These are phyloP conservation scores for Apamea sordens DNA, from an alignment of 2,888 invertebrate species.

Conservation along the genomic window DNA sequence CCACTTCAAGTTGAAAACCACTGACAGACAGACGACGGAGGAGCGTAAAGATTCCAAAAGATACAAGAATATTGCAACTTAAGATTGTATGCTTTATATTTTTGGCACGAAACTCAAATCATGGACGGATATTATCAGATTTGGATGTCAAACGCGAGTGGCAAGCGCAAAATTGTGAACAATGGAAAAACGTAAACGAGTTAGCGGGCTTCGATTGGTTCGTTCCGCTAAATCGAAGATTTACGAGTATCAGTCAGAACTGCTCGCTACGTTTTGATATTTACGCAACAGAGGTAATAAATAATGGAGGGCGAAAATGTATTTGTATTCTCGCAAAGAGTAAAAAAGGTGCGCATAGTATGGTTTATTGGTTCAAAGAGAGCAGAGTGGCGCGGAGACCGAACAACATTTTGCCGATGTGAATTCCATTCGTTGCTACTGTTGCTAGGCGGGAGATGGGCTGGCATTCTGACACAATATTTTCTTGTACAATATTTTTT, in stretches of 20 bases:
- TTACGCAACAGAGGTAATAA: conserved; percentile 64
- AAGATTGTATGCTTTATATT: conserved; percentile 51
- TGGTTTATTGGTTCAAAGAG: conserved; percentile 51
- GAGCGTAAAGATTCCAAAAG: conserved; percentile 23
- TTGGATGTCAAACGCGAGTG: conserved; percentile 58
- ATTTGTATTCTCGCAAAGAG: conserved; percentile 55
- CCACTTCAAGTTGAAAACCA: conserved; percentile 40
- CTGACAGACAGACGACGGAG: conserved; percentile 27
- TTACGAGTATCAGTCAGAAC: conserved; percentile 64
- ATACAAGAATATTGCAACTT: conserved; percentile 49
- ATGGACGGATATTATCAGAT: conserved; percentile 65
- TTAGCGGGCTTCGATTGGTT: conserved; percentile 61
- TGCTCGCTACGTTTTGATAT: conserved; percentile 62
- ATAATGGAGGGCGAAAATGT: conserved; percentile 61
- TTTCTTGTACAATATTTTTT: conserved; percentile 25
- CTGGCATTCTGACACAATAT: conserved; percentile 26
- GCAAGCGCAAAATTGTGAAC: conserved; percentile 65
- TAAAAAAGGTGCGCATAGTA: conserved; percentile 49
- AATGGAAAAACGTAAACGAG: conserved; percentile 66
- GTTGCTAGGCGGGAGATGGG: not conserved
- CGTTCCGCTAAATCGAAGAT: conserved; percentile 64
- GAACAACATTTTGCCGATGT: conserved; percentile 28
- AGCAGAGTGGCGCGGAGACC: conserved; percentile 19
- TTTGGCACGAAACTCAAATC: conserved; percentile 62
- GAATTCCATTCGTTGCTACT: conserved; percentile 17